These are phyloP conservation scores for Anoplophora glabripennis DNA, from an alignment of 1,140 invertebrate species.

Conservation along the genomic window DNA sequence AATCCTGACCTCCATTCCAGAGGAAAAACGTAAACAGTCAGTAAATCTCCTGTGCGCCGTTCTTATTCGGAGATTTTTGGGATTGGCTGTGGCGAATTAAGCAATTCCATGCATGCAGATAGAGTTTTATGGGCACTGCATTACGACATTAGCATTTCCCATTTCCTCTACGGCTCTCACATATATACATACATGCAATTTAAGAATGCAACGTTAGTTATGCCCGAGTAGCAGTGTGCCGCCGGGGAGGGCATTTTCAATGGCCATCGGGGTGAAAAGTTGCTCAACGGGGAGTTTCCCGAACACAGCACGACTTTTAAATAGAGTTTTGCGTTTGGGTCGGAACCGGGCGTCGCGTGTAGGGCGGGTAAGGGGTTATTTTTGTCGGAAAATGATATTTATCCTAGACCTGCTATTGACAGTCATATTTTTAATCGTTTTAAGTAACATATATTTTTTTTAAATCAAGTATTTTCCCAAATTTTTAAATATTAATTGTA, in stretches of 20 bases:
- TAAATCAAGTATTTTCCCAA: too few species aligned
- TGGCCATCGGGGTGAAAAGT: slow-evolving; percentile 31
- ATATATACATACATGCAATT: slow-evolving; percentile 30
- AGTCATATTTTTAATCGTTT: too few species aligned
- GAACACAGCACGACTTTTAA: slow-evolving; percentile 28
- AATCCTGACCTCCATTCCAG: too few species aligned
- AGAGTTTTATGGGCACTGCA: slow-evolving; percentile 26
- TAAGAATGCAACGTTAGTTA: slow-evolving; percentile 32
- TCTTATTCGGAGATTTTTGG: too few species aligned
- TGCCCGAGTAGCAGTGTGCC: slow-evolving; percentile 14
- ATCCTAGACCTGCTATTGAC: too few species aligned
- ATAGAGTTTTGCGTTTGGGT: slow-evolving; percentile 20
- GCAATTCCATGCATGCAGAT: slow-evolving; percentile 29
- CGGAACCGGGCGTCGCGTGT: too few species aligned
- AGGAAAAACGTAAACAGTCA: too few species aligned
- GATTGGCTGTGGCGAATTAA: slow-evolving; percentile 21
- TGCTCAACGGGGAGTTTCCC: slow-evolving; percentile 27
- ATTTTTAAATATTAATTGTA: too few species aligned
- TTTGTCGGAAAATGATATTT: too few species aligned
- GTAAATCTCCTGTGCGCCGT: too few species aligned
- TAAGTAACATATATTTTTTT: too few species aligned
- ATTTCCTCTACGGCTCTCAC: slow-evolving; percentile 27
- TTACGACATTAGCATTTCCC: slow-evolving; percentile 32
- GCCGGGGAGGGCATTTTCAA: slow-evolving; percentile 18
- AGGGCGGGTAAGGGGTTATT: too few species aligned